Percentiles rank a stretch among this genome's conserved stretches.
Evolutionary conservation across 2,797 vertebrate species (phyloP).

Genomic region (Urophycis tenuis): DNA sequence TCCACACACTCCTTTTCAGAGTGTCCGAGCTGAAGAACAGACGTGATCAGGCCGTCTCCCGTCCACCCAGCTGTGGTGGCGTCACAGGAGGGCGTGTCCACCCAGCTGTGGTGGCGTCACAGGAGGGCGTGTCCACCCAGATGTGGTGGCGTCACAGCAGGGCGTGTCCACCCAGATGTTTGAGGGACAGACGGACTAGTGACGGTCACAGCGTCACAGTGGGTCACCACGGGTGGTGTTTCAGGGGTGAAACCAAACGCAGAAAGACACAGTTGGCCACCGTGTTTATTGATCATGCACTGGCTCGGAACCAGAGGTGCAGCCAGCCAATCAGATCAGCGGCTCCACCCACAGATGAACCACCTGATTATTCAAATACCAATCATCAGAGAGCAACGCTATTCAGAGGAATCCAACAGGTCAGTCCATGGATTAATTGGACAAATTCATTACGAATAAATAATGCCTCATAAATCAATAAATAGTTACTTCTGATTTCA

Average conservation of each 20-base stretch:
- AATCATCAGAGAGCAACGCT: neutral
- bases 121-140: too few relatives aligned
- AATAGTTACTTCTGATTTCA: conserved; percentile 50
- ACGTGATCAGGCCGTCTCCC: too few relatives aligned
- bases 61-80: too few relatives aligned
- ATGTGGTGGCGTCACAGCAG: too few relatives aligned
- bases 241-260: neutral
- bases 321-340: conserved; percentile 9
- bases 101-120: too few relatives aligned
- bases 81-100: too few relatives aligned
- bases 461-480: conserved; percentile 55
- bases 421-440: conserved; percentile 10
- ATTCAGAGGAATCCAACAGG: neutral
- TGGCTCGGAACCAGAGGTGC: neutral
- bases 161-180: too few relatives aligned
- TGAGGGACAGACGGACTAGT: too few relatives aligned
- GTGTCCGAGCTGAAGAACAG: too few relatives aligned
- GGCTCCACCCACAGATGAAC: neutral
- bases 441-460: conserved; percentile 38
- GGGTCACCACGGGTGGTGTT: conserved; percentile 5
- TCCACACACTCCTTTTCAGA: too few relatives aligned
- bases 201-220: too few relatives aligned
- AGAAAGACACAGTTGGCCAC: conserved; percentile 49
- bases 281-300: conserved; percentile 19
- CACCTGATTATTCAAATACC: neutral